Evolutionary conservation across 1,140 invertebrate genomes (phyloP).

Genomic region (Metopolophium dirhodum): DNA sequence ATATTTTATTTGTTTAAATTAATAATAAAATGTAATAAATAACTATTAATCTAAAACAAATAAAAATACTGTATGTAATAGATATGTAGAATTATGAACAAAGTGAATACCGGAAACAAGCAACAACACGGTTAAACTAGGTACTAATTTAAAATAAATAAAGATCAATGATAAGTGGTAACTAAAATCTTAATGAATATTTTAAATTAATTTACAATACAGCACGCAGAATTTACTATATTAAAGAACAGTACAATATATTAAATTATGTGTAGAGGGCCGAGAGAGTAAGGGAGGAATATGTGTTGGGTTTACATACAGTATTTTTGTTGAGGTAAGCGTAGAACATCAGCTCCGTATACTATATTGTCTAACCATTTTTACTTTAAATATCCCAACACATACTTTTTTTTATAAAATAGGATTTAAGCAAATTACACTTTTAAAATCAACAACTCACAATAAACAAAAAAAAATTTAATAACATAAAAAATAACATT

Average conservation of each 20-base stretch:
- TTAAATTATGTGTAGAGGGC: not conserved
- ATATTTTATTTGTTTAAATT: slow-evolving; percentile 9
- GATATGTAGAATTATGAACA: not conserved
- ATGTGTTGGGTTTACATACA: not conserved
- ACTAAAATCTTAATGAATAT: not conserved
- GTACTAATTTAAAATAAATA: not conserved
- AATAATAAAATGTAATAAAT: too few relatives aligned
- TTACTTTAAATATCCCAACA: not conserved
- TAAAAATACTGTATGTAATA: too few relatives aligned
- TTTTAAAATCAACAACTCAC: not conserved
- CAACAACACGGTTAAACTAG: not conserved
- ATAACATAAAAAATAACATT: not conserved
- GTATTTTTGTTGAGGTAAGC: too few relatives aligned
- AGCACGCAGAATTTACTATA: not conserved
- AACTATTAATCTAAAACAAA: too few relatives aligned
- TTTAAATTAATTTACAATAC: not conserved
- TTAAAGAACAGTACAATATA: not conserved
- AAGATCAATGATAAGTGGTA: not conserved
- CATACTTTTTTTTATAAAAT: not conserved
- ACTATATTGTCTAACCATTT: not conserved
- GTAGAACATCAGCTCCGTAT: not conserved
- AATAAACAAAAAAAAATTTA: not conserved
- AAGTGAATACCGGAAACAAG: not conserved
- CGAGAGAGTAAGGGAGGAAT: not conserved
- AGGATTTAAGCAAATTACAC: not conserved